A percentile compares a stretch with the other conserved stretches of the same genome.
These are phyloP conservation scores for Mus spretus DNA, from an alignment of 2,797 vertebrate species.

Conservation along the genomic window DNA sequence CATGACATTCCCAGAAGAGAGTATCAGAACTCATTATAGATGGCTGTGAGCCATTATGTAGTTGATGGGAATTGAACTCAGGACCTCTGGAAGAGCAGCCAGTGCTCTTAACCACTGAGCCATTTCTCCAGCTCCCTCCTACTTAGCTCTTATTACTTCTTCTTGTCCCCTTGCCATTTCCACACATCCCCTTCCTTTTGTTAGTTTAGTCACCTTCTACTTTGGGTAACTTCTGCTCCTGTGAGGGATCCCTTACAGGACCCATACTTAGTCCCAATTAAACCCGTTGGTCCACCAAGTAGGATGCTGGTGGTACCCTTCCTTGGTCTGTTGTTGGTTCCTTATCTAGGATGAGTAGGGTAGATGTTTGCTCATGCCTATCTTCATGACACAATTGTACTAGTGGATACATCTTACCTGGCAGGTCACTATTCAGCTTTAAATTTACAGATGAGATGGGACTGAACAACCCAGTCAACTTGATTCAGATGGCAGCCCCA, in stretches of 20 bases:
- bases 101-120: background rate
- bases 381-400: background rate
- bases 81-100: background rate
- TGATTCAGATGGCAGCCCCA: background rate
- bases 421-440: background rate
- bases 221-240: background rate
- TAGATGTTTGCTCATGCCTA: conserved; percentile 18
- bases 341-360: background rate
- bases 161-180: background rate
- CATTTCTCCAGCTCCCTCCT: background rate
- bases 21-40: background rate
- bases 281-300: background rate
- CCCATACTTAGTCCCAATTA: background rate
- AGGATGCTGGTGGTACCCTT: background rate
- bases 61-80: background rate
- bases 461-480: background rate
- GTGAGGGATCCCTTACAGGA: background rate
- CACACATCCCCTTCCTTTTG: background rate
- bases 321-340: background rate
- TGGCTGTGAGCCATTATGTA: background rate
- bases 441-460: background rate
- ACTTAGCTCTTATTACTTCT: background rate
- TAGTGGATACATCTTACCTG: background rate
- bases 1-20: background rate
- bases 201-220: background rate